Evolutionary conservation across 2,888 invertebrate species (phyloP), one percentile per base, ranked within the genome.

Genomic region (Luperina nickerlii): DNA sequence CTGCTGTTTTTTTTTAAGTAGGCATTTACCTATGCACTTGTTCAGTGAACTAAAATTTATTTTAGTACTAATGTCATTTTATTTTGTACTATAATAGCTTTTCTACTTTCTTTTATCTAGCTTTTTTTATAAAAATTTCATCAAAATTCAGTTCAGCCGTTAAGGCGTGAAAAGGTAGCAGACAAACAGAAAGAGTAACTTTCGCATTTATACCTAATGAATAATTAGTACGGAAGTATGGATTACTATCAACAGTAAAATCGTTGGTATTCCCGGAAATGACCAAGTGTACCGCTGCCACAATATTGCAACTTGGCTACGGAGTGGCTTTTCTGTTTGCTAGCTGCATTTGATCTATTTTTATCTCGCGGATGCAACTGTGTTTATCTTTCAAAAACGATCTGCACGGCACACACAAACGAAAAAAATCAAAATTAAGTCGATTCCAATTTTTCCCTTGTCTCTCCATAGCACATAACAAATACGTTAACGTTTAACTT

Each of bases 281-380:
- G 45, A 77, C 78, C 60, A 51, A 81, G 86, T 90, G 83, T 88
- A 83, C 68, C 73, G 62, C 83, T 20, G 76, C 78, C 88, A 85
- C 80, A 87, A 87, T 81, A 62, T 27, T 79, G 80, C 82, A 89
- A 83, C 87, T 88, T 89, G 79, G 85, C 84, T 85, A 84, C 79
- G 74, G 81, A 88, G 89, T 90, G 88, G 88, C 87, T 90, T 89
- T 89, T 82, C 88, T 85, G 88, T 90, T 90, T 79, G 84, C 83
- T 76, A 89, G 79, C 86, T 90, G 90, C 90, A 90, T 92, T 90
- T 90, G 90, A 92, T 92, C 89, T 92, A 83, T 92, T 92, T 92
- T 91, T 91, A 93, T 90, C 90, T 90, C 87, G 82, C 76, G 82
- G 79, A 85, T 83, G 85, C 81, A 86, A 84, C 88, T 85, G 68